phyloP scores from a whole-genome alignment of 2,888 invertebrate genomes.

The Plagodis dolabraria region DNA sequence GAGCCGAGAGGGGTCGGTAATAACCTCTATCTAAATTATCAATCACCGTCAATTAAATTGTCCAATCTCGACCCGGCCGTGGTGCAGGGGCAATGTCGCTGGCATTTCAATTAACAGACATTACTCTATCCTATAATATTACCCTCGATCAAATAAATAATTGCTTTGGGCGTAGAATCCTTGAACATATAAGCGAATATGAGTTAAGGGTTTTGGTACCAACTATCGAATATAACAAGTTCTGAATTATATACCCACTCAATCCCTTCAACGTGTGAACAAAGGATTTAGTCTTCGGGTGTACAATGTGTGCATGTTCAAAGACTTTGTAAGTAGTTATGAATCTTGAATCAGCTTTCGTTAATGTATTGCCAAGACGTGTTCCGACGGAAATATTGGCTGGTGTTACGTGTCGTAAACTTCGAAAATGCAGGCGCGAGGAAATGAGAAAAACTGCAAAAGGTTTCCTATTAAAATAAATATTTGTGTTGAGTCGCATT shows the following conservation, averaged over 20 bases:
- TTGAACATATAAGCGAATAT: too few species aligned
- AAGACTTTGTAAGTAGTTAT: constrained; percentile 19
- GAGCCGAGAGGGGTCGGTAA: constrained; percentile 45
- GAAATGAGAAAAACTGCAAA: constrained; percentile 20
- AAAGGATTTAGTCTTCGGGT: not conserved
- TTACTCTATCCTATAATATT: constrained; percentile 46
- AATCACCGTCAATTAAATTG: constrained; percentile 68
- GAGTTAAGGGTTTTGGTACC: too few species aligned
- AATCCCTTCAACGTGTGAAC: not conserved
- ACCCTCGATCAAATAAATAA: constrained; percentile 45
- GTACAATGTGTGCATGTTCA: constrained; percentile 15
- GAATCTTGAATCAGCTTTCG: constrained; percentile 21
- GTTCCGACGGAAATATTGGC: constrained; percentile 19
- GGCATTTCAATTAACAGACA: constrained; percentile 66
- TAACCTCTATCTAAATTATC: constrained; percentile 68
- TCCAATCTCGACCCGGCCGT: constrained; percentile 53
- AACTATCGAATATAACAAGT: not conserved
- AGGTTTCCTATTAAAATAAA: constrained; percentile 14
- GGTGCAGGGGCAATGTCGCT: constrained; percentile 56
- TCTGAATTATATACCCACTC: not conserved
- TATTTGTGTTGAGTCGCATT: not conserved
- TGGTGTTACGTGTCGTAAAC: constrained; percentile 19
- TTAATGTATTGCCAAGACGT: constrained; percentile 23
- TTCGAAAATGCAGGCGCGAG: constrained; percentile 14
- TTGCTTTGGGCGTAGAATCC: constrained; percentile 23